Evolutionary conservation across 2,888 invertebrate species (phyloP).

Genomic region (Strigamia crassipes): DNA sequence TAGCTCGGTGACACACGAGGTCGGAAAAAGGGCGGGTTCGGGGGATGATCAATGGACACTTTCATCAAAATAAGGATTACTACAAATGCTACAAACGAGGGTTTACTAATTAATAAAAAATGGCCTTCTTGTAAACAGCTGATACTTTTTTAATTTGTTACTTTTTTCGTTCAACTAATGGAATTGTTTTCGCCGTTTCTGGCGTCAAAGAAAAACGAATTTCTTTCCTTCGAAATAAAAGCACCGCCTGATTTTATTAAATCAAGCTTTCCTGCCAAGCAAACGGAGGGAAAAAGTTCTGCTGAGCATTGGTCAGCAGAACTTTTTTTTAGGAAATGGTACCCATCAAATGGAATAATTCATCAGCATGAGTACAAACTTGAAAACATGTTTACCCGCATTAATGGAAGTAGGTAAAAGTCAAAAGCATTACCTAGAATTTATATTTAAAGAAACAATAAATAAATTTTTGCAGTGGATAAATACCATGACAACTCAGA

Average conservation of each 20-base stretch:
- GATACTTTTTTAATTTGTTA: background rate
- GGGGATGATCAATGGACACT: background rate
- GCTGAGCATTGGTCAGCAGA: background rate
- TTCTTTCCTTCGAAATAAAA: background rate
- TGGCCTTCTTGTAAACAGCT: background rate
- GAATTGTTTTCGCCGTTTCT: background rate
- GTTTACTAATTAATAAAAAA: background rate
- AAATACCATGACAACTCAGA: no score
- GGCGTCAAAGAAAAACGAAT: background rate
- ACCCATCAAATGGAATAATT: background rate
- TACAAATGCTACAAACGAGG: background rate
- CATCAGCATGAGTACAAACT: background rate
- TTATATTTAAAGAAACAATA: no score
- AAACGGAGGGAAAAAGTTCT: background rate
- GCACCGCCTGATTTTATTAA: slow-evolving; percentile 17
- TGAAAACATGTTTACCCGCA: no score
- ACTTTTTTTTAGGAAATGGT: background rate
- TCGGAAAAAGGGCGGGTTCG: background rate
- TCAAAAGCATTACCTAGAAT: no score
- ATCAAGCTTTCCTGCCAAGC: background rate
- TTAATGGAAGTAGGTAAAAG: no score
- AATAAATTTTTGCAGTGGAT: no score
- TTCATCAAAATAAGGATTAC: background rate
- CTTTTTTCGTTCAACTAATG: background rate
- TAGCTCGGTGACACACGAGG: background rate